These are phyloP conservation scores for Neocrepidodera transversa DNA, from an alignment of 2,888 invertebrate species.

Conservation along the genomic window DNA sequence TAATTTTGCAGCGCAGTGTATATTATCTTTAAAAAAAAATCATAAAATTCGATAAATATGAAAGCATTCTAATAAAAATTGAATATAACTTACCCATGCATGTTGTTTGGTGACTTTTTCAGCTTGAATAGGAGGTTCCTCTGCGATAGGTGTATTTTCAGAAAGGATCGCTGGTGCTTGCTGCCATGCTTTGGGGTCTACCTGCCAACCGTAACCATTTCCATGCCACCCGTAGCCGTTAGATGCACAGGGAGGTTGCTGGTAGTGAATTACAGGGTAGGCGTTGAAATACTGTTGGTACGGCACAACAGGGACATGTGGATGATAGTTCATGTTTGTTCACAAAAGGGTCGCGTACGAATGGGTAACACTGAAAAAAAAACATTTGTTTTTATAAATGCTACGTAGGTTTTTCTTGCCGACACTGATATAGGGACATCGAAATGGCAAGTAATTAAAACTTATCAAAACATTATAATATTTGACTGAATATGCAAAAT, in stretches of 20 bases:
- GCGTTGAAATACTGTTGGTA: constrained; percentile 58
- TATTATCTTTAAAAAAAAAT: no score
- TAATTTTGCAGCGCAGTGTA: no score
- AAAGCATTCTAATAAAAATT: no score
- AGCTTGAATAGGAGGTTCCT: constrained; percentile 55
- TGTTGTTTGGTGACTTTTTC: constrained; percentile 56
- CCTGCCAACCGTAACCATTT: constrained; percentile 60
- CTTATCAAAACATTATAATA: no score
- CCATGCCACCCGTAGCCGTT: constrained; percentile 61
- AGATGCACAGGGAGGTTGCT: constrained; percentile 55
- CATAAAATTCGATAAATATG: no score
- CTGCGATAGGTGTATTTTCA: constrained; percentile 43
- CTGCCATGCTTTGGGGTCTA: constrained; percentile 56
- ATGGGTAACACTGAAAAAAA: constrained; percentile 8
- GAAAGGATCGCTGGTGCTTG: constrained; percentile 48
- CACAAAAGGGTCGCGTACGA: neutral
- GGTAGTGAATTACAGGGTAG: constrained; percentile 56
- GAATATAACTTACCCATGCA: constrained; percentile 55
- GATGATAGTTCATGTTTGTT: constrained; percentile 37
- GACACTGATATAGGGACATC: no score
- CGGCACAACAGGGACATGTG: constrained; percentile 41
- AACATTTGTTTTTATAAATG: neutral
- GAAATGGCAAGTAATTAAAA: no score
- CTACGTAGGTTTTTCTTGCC: no score
- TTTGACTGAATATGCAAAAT: no score